A percentile compares a stretch with the other conserved stretches of the same genome.
phyloP scores from a whole-genome alignment of 2,888 invertebrate species.

The Cephus nigrinus region DNA sequence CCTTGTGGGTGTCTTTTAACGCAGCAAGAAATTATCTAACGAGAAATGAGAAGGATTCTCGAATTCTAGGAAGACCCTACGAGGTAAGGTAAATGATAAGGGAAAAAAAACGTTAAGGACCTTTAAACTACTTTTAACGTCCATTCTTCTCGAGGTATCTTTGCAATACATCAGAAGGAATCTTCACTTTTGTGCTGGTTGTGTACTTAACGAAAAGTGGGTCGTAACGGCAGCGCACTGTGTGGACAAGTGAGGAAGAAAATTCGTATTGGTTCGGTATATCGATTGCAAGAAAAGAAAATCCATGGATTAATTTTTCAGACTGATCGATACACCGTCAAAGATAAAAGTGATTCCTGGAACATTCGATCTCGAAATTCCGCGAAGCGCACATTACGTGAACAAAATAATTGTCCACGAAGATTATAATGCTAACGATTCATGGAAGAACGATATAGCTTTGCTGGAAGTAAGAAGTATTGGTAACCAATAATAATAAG shows the following conservation, averaged over 20 bases:
- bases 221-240: constrained; percentile 6
- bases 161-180: neutral
- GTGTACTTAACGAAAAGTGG: constrained; percentile 2
- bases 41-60: no score
- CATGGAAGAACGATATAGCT: constrained; percentile 27
- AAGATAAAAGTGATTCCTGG: constrained; percentile 11
- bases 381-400: constrained; percentile 8
- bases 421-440: constrained; percentile 19
- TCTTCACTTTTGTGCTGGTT: constrained; percentile 1
- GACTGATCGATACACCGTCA: neutral
- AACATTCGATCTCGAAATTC: constrained; percentile 8
- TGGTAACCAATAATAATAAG: neutral
- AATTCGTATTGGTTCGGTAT: neutral
- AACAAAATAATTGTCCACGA: constrained; percentile 19
- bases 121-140: neutral
- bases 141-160: neutral
- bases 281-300: no score
- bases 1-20: no score
- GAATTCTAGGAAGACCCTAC: no score
- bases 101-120: no score
- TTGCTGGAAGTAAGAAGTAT: constrained; percentile 17
- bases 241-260: neutral
- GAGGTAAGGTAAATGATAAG: no score
- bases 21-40: no score
- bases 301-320: neutral